Evolutionary conservation across 2,888 invertebrate species (phyloP).

Genomic region (Aphodius granarius): DNA sequence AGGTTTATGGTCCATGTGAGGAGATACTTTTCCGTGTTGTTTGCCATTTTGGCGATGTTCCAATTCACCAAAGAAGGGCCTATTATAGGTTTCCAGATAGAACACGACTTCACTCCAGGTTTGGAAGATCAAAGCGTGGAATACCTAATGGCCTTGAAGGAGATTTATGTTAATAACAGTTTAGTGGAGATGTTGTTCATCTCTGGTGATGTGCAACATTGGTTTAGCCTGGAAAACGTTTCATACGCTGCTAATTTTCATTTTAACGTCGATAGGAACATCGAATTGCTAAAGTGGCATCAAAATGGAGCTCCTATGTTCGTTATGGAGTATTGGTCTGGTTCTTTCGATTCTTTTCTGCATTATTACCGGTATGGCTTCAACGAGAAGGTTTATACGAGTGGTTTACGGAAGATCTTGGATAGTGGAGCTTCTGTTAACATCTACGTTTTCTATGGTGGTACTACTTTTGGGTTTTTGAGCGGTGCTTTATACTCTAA

Average conservation of each 20-base stretch:
- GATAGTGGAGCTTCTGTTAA: slow-evolving; percentile 66
- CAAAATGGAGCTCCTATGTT: slow-evolving; percentile 58
- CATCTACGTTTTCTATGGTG: slow-evolving; percentile 91
- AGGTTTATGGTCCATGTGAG: slow-evolving; percentile 53
- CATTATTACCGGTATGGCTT: slow-evolving; percentile 54
- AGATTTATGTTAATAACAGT: slow-evolving; percentile 38
- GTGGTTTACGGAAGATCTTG: slow-evolving; percentile 26
- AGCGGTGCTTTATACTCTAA: slow-evolving; percentile 39
- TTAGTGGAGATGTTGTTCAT: slow-evolving; percentile 57
- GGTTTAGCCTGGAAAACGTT: slow-evolving; percentile 41
- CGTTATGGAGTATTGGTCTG: slow-evolving; percentile 60
- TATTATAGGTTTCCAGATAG: slow-evolving; percentile 83
- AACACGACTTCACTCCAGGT: slow-evolving; percentile 56
- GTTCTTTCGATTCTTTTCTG: slow-evolving; percentile 22
- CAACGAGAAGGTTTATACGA: slow-evolving; percentile 19
- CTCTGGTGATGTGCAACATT: slow-evolving; percentile 52
- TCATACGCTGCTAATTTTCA: slow-evolving; percentile 60
- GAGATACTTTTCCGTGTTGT: slow-evolving; percentile 55
- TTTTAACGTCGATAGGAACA: slow-evolving; percentile 11
- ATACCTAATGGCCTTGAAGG: slow-evolving; percentile 36
- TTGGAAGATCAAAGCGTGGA: slow-evolving; percentile 42
- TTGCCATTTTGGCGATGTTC: slow-evolving; percentile 54
- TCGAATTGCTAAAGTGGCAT: slow-evolving; percentile 38
- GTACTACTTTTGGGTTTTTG: slow-evolving; percentile 79
- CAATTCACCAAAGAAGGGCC: slow-evolving; percentile 76